phyloP scores from a whole-genome alignment of 2,113 vertebrate genomes.

The Arizona elegans region DNA sequence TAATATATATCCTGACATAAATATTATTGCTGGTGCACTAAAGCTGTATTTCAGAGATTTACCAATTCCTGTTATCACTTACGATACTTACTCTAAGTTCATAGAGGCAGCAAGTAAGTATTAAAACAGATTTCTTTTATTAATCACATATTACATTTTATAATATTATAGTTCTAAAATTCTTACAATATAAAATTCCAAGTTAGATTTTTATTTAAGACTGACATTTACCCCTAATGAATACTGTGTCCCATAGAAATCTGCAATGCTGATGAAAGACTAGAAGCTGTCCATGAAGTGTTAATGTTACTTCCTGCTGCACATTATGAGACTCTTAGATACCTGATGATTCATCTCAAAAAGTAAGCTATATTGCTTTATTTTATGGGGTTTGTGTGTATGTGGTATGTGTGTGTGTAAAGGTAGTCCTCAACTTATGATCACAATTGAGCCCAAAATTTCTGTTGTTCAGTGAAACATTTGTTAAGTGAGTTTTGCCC shows the following conservation, averaged over 20 bases:
- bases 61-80: constrained; percentile 94
- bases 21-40: constrained; percentile 92
- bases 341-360: constrained; percentile 95
- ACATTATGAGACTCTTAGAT: constrained; percentile 93
- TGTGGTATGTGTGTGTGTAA: background rate
- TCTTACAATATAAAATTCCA: background rate
- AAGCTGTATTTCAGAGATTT: constrained; percentile 96
- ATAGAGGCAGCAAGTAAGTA: constrained; percentile 95
- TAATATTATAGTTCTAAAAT: background rate
- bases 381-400: background rate
- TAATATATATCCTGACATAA: constrained; percentile 89
- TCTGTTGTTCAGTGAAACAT: background rate
- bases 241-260: constrained; percentile 75
- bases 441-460: background rate
- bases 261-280: constrained; percentile 82
- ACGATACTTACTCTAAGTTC: constrained; percentile 92
- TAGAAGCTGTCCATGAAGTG: constrained; percentile 90
- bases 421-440: background rate
- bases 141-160: background rate
- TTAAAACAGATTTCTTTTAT: background rate
- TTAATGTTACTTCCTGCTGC: constrained; percentile 91
- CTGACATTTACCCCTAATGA: background rate
- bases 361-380: constrained; percentile 74
- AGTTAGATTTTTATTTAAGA: background rate
- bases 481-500: background rate